Conservation (phyloP, 2,113 vertebrate species). For the Forbesichthys agassizii region DNA sequence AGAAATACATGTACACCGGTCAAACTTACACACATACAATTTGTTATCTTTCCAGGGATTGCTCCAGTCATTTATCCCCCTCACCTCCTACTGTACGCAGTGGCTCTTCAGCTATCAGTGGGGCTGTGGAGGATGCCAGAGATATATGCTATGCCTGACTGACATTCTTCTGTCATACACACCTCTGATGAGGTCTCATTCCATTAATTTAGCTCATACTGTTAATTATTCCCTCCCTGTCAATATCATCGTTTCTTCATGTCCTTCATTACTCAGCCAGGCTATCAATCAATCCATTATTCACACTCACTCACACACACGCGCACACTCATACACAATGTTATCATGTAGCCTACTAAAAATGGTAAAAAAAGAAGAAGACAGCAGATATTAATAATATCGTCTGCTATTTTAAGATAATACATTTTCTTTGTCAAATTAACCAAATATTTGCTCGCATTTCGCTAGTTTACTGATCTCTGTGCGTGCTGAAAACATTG, state of each 20-base stretch:
- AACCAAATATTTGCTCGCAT: too few species aligned
- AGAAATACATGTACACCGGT: background rate
- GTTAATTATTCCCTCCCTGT: constrained; percentile 28
- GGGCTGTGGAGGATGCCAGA: constrained; percentile 49
- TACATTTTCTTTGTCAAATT: too few species aligned
- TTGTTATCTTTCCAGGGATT: too few species aligned
- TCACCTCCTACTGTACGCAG: constrained; percentile 52
- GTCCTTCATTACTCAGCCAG: background rate
- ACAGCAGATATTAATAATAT: too few species aligned
- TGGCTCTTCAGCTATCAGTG: constrained; percentile 76
- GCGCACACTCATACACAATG: too few species aligned
- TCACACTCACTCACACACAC: too few species aligned
- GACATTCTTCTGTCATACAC: constrained; percentile 66
- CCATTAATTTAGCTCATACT: constrained; percentile 1
- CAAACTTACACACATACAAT: background rate
- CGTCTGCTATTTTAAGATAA: too few species aligned
- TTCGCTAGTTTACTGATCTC: too few species aligned
- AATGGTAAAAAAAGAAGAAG: too few species aligned
- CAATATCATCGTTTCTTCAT: constrained; percentile 28
- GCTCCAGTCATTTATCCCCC: constrained; percentile 65
- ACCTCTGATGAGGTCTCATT: constrained; percentile 53
- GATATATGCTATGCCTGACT: constrained; percentile 41
- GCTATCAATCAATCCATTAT: too few species aligned
- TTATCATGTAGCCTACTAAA: too few species aligned
- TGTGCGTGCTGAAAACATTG: too few species aligned